phyloP scores from a whole-genome alignment of 2,797 vertebrate genomes.

The Huso huso region DNA sequence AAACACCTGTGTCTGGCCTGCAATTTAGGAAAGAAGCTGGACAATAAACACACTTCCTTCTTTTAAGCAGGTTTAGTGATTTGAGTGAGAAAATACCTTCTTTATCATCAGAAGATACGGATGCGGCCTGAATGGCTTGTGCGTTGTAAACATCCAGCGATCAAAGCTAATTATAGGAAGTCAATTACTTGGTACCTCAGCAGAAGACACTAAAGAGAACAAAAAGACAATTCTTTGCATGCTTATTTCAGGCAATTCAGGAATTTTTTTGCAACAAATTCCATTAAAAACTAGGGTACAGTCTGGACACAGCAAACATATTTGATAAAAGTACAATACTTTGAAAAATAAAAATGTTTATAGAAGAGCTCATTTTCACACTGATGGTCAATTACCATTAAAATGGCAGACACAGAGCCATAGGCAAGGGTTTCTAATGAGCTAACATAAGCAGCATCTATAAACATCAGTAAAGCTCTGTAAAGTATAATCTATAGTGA shows the following conservation, averaged over 20 bases:
- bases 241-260: too few species aligned
- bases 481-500: too few species aligned
- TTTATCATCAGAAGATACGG: constrained; percentile 33
- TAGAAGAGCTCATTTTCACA: not conserved
- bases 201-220: constrained; percentile 23
- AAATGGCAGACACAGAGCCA: too few species aligned
- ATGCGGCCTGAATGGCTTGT: constrained; percentile 27
- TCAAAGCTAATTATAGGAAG: constrained; percentile 39
- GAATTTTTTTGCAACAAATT: not conserved
- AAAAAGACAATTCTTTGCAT: constrained; percentile 29
- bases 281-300: not conserved
- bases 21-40: constrained; percentile 46
- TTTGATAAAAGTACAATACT: constrained; percentile 20
- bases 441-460: too few species aligned
- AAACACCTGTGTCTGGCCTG: constrained; percentile 57
- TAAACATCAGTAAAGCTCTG: too few species aligned
- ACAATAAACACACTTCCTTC: constrained; percentile 37
- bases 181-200: constrained; percentile 28
- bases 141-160: constrained; percentile 26
- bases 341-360: not conserved
- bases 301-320: not conserved
- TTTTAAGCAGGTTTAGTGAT: constrained; percentile 42
- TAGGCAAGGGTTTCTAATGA: too few species aligned
- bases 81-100: constrained; percentile 24
- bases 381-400: too few species aligned